Evolutionary conservation across 2,888 invertebrate genomes (phyloP).

Genomic region (Eupelmus urozonus): DNA sequence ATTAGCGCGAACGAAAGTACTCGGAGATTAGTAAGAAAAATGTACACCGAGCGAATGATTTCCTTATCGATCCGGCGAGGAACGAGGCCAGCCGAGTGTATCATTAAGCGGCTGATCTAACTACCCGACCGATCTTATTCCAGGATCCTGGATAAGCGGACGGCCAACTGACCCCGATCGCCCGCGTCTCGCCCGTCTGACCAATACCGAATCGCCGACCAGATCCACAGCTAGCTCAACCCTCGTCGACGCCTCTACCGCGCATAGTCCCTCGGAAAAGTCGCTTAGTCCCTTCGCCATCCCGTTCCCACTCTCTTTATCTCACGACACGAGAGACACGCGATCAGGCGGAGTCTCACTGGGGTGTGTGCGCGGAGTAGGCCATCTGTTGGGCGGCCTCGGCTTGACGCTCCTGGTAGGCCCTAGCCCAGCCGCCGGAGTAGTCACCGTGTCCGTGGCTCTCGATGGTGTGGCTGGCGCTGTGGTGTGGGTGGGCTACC

Average conservation of each 20-base stretch:
- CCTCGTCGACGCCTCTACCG: neutral
- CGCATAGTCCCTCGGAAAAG: neutral
- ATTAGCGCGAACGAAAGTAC: constrained; percentile 12
- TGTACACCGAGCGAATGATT: constrained; percentile 1
- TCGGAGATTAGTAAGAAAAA: constrained; percentile 24
- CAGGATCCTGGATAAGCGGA: neutral
- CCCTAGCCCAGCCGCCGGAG: constrained; percentile 83
- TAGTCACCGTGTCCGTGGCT: constrained; percentile 76
- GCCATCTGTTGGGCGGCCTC: constrained; percentile 81
- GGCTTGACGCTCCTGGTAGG: constrained; percentile 77
- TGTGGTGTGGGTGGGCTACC: constrained; percentile 85
- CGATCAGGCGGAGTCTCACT: constrained; percentile 37
- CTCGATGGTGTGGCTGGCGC: constrained; percentile 78
- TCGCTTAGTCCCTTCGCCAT: neutral
- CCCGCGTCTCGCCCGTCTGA: neutral
- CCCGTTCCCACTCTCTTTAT: neutral
- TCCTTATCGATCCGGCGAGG: neutral
- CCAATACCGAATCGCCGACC: neutral
- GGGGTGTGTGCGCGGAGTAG: constrained; percentile 80
- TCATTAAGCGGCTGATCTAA: neutral
- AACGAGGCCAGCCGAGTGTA: neutral
- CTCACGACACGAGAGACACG: constrained; percentile 3
- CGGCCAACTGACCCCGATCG: constrained; percentile 1
- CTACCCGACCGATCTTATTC: neutral
- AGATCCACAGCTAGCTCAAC: neutral